Evolutionary conservation across 1,140 invertebrate genomes (phyloP).

Genomic region (Zaprionus ornatus): DNA sequence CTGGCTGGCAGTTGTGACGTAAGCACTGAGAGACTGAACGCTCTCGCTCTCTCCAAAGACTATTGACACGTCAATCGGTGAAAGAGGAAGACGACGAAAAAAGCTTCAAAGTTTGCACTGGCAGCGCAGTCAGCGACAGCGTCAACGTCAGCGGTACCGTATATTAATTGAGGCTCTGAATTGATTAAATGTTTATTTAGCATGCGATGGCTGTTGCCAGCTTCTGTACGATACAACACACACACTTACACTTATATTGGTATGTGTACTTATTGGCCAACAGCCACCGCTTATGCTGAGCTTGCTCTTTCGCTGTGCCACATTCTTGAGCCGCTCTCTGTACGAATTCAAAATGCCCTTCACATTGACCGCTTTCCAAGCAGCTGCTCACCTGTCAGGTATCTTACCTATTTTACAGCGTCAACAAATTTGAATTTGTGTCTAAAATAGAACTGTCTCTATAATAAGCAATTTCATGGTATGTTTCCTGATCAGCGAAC

Average conservation of each 20-base stretch:
- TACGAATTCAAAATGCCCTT: conserved; percentile 44
- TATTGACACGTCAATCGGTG: neutral
- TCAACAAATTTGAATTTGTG: conserved; percentile 3
- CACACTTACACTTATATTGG: conserved; percentile 3
- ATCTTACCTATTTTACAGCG: neutral
- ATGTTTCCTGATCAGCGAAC: neutral
- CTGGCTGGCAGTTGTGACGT: conserved; percentile 8
- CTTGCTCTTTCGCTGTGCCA: conserved; percentile 14
- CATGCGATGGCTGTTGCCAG: conserved; percentile 53
- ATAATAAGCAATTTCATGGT: neutral
- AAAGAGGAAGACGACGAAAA: conserved; percentile 19
- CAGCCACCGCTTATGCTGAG: conserved; percentile 2
- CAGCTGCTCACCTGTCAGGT: conserved; percentile 29
- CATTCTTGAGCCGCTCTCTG: neutral
- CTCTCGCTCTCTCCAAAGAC: neutral
- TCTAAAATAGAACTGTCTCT: conserved; percentile 14
- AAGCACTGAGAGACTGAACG: conserved; percentile 1
- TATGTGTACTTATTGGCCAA: neutral
- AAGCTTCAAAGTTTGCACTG: conserved; percentile 35
- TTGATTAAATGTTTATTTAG: conserved; percentile 74
- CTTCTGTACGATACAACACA: conserved; percentile 14
- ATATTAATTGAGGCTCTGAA: conserved; percentile 60
- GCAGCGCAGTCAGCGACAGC: conserved; percentile 13
- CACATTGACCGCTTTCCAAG: conserved; percentile 32
- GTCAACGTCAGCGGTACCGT: conserved; percentile 15